Conservation (phyloP, 1,140 invertebrate genomes). For the Pogonomyrmex barbatus region DNA sequence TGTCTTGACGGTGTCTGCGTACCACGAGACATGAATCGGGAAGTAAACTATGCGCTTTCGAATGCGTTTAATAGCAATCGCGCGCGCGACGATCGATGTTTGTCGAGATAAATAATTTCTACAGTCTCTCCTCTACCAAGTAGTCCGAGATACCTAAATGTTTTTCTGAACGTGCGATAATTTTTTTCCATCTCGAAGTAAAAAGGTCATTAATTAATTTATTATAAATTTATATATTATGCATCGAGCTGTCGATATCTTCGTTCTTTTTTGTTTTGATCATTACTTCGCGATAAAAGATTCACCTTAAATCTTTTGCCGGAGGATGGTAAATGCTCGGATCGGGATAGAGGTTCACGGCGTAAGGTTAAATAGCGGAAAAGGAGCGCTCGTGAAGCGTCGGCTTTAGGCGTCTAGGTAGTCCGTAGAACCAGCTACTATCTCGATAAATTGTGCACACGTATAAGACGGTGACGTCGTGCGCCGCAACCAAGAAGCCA, state of each 20-base stretch:
- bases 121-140: neutral
- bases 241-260: neutral
- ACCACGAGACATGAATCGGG: neutral
- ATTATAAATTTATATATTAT: conserved; percentile 16
- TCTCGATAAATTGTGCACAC: conserved; percentile 64
- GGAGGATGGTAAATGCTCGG: conserved; percentile 50
- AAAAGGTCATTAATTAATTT: neutral
- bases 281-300: conserved; percentile 33
- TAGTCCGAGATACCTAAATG: neutral
- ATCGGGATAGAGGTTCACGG: conserved; percentile 42
- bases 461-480: conserved; percentile 53
- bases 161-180: neutral
- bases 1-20: neutral
- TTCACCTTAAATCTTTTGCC: conserved; percentile 27
- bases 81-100: neutral
- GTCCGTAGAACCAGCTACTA: conserved; percentile 34
- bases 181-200: neutral
- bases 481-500: conserved; percentile 65
- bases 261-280: conserved; percentile 11
- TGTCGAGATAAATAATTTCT: conserved; percentile 8
- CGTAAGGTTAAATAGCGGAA: conserved; percentile 71
- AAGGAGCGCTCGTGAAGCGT: conserved; percentile 52
- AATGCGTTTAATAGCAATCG: conserved; percentile 14
- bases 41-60: conserved; percentile 8
- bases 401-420: conserved; percentile 58